Conservation (phyloP, 2,888 invertebrate genomes). For the Nymphalis urticae region DNA sequence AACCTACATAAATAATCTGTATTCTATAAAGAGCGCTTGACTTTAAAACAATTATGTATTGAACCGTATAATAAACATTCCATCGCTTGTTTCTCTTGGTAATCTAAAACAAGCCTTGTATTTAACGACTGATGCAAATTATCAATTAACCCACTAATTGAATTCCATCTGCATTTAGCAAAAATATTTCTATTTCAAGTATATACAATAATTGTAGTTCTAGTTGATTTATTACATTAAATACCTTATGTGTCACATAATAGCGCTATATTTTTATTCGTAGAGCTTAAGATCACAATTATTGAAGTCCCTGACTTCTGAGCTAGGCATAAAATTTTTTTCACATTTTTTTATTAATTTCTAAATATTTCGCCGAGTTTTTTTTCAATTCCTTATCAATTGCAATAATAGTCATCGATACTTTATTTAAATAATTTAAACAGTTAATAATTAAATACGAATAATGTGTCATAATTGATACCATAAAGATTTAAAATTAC, state of each 20-base stretch:
- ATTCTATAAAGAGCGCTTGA: constrained; percentile 24
- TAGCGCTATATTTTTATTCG: neutral
- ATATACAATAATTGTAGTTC: constrained; percentile 5
- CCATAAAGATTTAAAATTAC: neutral
- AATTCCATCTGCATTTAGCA: constrained; percentile 10
- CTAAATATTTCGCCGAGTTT: too few species aligned
- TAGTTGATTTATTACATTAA: neutral
- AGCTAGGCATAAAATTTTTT: too few species aligned
- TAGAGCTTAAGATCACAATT: too few species aligned
- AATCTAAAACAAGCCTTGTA: constrained; percentile 7
- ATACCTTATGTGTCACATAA: neutral
- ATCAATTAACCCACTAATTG: constrained; percentile 18
- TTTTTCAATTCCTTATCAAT: too few species aligned
- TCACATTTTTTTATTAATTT: too few species aligned
- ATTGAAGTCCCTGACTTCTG: too few species aligned
- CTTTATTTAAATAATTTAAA: neutral
- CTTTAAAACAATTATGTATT: constrained; percentile 26
- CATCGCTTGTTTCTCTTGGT: constrained; percentile 24
- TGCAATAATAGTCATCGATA: too few species aligned
- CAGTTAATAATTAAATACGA: neutral
- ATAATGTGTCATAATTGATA: neutral
- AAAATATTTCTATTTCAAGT: constrained; percentile 19
- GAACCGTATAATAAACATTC: constrained; percentile 30
- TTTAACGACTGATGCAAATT: constrained; percentile 22
- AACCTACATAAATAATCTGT: constrained; percentile 15